Evolutionary conservation across 2,113 vertebrate species (phyloP).

Genomic region (Cyanoderma ruficeps): DNA sequence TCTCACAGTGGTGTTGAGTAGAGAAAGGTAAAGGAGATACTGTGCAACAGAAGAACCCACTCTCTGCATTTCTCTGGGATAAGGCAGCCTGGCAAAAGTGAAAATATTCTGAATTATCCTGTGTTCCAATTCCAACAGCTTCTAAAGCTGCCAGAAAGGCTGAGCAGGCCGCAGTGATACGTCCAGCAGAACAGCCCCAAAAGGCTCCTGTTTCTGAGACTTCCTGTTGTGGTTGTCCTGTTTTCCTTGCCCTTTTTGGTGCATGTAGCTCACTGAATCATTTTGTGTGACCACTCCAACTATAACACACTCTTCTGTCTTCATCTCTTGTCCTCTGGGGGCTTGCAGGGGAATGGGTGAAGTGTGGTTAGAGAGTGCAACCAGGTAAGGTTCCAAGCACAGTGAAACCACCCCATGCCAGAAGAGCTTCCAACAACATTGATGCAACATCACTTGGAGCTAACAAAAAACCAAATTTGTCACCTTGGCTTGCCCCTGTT

Average conservation of each 20-base stretch:
- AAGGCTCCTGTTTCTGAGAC: background rate
- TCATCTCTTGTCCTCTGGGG: background rate
- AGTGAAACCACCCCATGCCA: background rate
- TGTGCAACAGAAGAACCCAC: background rate
- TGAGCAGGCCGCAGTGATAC: background rate
- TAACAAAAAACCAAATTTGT: background rate
- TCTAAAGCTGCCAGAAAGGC: background rate
- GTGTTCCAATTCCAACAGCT: background rate
- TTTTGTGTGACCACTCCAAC: background rate
- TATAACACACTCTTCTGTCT: fast-evolving
- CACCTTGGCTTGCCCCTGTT: background rate
- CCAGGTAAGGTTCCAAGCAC: background rate
- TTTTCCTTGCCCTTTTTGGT: background rate
- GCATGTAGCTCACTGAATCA: background rate
- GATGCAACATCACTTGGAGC: background rate
- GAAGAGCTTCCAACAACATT: background rate
- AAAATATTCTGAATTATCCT: background rate
- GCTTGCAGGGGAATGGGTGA: background rate
- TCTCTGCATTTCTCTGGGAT: background rate
- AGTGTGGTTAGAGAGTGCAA: background rate
- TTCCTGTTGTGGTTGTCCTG: background rate
- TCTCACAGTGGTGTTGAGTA: background rate
- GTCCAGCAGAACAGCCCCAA: background rate
- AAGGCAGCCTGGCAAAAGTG: background rate
- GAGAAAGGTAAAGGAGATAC: background rate